Base-by-base conservation (phyloP, 2,888 invertebrate genomes). In the Cremastinae sp. region DNA sequence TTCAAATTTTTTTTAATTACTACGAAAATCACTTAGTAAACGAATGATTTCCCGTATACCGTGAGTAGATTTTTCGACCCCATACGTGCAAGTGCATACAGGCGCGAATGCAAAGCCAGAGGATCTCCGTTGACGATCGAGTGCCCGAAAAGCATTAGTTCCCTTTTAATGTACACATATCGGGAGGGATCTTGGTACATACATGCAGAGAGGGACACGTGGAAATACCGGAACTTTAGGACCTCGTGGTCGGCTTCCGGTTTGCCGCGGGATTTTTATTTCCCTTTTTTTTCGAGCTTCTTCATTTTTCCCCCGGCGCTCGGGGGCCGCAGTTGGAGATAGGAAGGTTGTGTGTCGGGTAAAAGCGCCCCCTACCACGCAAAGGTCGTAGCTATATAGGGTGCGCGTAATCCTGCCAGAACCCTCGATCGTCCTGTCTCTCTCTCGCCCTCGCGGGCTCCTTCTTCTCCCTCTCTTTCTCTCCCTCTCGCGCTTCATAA, bases 351-450 rank as follows among this genome's bases (percentile, higher is more conserved):
- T 49, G 39, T 49, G 47, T 68, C 58, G 39, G 79, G 70, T 75
- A 71, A 62, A 56, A 69, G 59, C 73, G 68, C 51, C 65, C 68
- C 53, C 59, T 68, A 69, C 51, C 66, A 12, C 74, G 71, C 56
- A 76, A 72, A 82, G 80, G 74, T 79, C 82, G 80, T 74, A 77
- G 80, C 80, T 80, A 81, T 28, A 28, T 2, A 5, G 28, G 82
- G 82, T 76, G 83, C 82, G 81, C 80, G 81, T 86, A 84, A 85
- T 85, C 85, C 85, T 76, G 80, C 80, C 83, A 80, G 82, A 81
- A 79, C 81, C 55, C 78, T 68, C 58, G 18, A 22, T 76, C 62
- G 12, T 14, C 49, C 64, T 49, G 45, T 75, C 78, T 74, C 75
- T 75, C 73, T 69, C 77, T 72, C 61, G 56, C 74, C 59, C 73